phyloP scores from a whole-genome alignment of 1,140 invertebrate species.

The Panulirus ornatus region DNA sequence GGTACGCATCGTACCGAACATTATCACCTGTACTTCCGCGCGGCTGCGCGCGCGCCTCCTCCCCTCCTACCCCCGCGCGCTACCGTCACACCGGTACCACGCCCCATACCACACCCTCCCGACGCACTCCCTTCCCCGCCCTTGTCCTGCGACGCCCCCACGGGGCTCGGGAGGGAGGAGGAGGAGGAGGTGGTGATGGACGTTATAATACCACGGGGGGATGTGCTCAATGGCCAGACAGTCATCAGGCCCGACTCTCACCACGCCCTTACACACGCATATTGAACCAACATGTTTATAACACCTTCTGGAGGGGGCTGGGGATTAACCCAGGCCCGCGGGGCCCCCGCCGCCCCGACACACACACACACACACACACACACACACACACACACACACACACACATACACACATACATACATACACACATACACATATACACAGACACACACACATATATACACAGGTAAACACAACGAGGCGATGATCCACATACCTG shows the following conservation, averaged over 20 bases:
- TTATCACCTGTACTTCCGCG: conserved; percentile 37
- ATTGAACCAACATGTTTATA: conserved; percentile 44
- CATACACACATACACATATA: conserved; percentile 30
- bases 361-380: conserved; percentile 29
- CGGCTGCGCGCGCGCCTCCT: no score
- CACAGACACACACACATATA: conserved; percentile 3
- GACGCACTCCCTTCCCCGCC: neutral
- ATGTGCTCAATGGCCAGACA: no score
- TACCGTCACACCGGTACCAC: neutral
- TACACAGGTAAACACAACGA: neutral
- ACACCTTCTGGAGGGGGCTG: neutral
- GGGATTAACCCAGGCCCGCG: neutral
- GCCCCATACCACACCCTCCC: neutral
- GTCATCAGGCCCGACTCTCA: neutral
- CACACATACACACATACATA: neutral
- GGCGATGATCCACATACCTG: no score
- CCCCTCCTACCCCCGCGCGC: conserved; percentile 1
- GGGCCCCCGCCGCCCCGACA: no score
- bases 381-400: conserved; percentile 23
- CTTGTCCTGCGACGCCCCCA: neutral
- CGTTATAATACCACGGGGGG: no score
- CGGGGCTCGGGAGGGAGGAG: neutral
- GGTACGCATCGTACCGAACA: neutral
- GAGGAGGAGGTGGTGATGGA: neutral
- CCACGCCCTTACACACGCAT: neutral